These are phyloP conservation scores for Phenacoccus solenopsis DNA, from an alignment of 1,140 invertebrate genomes.

Conservation along the genomic window DNA sequence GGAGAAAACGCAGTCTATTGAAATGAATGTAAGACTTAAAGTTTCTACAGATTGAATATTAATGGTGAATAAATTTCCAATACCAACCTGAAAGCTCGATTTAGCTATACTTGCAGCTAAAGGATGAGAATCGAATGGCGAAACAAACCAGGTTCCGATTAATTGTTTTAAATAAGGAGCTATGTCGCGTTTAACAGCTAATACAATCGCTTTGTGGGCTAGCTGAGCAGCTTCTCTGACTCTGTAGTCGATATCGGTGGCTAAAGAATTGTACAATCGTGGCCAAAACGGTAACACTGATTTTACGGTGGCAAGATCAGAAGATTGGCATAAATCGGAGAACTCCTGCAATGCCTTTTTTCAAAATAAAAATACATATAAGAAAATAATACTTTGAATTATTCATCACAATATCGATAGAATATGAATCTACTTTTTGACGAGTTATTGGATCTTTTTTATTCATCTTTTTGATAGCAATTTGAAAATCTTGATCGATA, in stretches of 20 bases:
- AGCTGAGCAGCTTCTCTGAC: conserved; percentile 59
- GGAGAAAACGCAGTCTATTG: conserved; percentile 50
- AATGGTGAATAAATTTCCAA: conserved; percentile 20
- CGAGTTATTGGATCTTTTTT: conserved; percentile 80
- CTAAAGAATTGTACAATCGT: conserved; percentile 54
- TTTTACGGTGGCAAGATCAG: conserved; percentile 45
- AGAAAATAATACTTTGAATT: neutral
- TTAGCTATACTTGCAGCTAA: conserved; percentile 59
- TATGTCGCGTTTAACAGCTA: conserved; percentile 53
- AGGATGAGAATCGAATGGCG: conserved; percentile 66
- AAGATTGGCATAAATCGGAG: conserved; percentile 45
- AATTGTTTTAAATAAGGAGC: conserved; percentile 64
- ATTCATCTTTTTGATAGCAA: conserved; percentile 58
- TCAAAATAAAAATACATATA: conserved; percentile 24
- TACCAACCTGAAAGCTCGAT: conserved; percentile 47
- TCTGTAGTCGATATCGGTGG: conserved; percentile 60
- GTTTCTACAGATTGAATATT: too few species aligned
- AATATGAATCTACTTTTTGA: conserved; percentile 44
- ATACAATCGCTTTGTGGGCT: conserved; percentile 51
- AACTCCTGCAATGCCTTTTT: conserved; percentile 73
- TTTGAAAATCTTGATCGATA: conserved; percentile 42
- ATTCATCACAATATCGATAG: neutral
- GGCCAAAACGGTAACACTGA: conserved; percentile 63
- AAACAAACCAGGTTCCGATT: conserved; percentile 59
- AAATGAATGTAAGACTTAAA: neutral